Percentiles rank a stretch among this genome's conserved stretches.
Evolutionary conservation across 1,140 invertebrate genomes (phyloP).

Genomic region (Neodiprion fabricii): DNA sequence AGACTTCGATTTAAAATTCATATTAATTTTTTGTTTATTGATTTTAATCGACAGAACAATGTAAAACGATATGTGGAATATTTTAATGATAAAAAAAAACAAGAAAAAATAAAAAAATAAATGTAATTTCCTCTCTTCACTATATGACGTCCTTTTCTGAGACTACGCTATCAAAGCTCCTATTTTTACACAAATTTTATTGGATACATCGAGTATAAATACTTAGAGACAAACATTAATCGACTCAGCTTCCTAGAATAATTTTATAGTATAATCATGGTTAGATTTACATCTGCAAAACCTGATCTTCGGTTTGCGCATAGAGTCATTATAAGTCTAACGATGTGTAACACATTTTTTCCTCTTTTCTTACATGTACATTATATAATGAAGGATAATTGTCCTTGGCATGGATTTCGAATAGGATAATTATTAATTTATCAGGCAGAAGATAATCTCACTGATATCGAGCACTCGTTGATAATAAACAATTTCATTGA

Average conservation of each 20-base stretch:
- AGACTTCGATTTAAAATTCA: too few species aligned
- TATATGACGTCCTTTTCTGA: too few species aligned
- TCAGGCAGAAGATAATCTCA: too few species aligned
- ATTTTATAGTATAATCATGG: background rate
- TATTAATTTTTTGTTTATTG: background rate
- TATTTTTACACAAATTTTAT: conserved; percentile 1
- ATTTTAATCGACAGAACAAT: background rate
- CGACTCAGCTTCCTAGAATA: background rate
- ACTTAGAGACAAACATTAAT: background rate
- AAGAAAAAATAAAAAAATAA: too few species aligned
- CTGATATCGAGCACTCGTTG: too few species aligned
- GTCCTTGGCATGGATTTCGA: background rate
- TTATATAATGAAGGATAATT: too few species aligned
- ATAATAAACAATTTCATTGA: too few species aligned
- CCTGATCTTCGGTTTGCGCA: too few species aligned
- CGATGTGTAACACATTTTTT: background rate
- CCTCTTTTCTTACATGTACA: background rate
- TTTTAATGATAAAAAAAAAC: too few species aligned
- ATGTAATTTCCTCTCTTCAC: too few species aligned
- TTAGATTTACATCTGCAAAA: background rate
- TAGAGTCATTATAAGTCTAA: background rate
- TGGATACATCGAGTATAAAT: background rate
- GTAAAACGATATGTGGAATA: background rate
- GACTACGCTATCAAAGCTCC: background rate
- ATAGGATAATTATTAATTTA: too few species aligned